These are phyloP conservation scores for Papilio glaucus DNA, from an alignment of 1,140 invertebrate genomes.

Conservation along the genomic window DNA sequence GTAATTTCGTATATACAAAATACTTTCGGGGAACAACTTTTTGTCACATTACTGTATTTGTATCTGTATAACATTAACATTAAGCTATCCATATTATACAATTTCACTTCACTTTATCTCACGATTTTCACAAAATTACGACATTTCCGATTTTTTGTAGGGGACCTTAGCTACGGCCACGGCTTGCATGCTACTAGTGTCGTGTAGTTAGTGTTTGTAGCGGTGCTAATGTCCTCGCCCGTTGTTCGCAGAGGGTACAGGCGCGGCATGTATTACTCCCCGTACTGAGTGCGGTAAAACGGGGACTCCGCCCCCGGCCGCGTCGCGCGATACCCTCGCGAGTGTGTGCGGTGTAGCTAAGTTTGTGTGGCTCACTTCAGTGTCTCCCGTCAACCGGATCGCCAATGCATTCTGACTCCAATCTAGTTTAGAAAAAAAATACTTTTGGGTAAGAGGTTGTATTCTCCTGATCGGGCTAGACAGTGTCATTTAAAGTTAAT, in stretches of 20 bases:
- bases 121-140: too few species aligned
- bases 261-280: conserved; percentile 69
- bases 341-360: conserved; percentile 53
- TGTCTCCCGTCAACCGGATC: conserved; percentile 20
- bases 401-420: conserved; percentile 44
- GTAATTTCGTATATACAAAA: too few species aligned
- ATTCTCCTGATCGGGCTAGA: not conserved
- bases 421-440: conserved; percentile 27
- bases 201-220: conserved; percentile 27
- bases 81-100: too few species aligned
- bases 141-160: too few species aligned
- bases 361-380: conserved; percentile 38
- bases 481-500: conserved; percentile 1
- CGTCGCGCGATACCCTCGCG: conserved; percentile 46
- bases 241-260: conserved; percentile 75
- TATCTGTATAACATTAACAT: too few species aligned
- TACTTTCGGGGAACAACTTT: too few species aligned
- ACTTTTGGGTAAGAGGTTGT: conserved; percentile 20
- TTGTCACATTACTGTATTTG: too few species aligned
- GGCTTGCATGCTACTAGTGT: conserved; percentile 39
- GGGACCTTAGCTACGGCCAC: not conserved
- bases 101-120: too few species aligned
- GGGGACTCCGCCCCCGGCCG: conserved; percentile 53
- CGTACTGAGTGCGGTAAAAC: conserved; percentile 78
- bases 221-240: conserved; percentile 53